Evolutionary conservation across 2,797 vertebrate species (phyloP).

Genomic region (Cossypha niveicapilla): DNA sequence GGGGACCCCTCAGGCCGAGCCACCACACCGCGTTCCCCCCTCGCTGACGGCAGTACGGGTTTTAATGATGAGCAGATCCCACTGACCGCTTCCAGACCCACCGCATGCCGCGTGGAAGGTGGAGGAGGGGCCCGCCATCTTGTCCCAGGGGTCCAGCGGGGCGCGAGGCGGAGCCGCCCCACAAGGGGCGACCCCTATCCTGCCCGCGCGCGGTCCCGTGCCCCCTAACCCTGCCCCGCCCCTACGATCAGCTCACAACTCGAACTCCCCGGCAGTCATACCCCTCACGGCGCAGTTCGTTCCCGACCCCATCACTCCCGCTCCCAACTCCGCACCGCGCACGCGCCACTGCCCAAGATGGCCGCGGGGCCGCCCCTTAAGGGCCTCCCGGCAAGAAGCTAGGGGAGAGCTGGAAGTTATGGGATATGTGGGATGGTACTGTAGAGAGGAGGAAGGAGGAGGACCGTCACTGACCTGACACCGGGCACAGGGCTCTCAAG

Average conservation of each 20-base stretch:
- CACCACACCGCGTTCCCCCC: rapidly evolving
- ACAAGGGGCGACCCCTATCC: too few species aligned
- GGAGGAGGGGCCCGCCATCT: background rate
- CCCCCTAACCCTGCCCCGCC: background rate
- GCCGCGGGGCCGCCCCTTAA: background rate
- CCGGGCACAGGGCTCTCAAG: rapidly evolving
- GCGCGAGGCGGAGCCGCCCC: background rate
- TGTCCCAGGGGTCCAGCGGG: background rate
- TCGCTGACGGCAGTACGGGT: rapidly evolving
- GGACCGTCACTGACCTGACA: rapidly evolving
- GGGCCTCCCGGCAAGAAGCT: background rate
- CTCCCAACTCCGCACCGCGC: background rate
- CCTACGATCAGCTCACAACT: background rate
- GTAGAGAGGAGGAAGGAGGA: too few species aligned
- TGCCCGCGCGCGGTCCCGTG: rapidly evolving
- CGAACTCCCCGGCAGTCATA: background rate
- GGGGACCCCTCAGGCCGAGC: background rate
- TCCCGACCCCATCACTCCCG: background rate
- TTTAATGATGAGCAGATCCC: rapidly evolving
- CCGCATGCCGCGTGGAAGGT: rapidly evolving
- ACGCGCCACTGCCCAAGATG: rapidly evolving
- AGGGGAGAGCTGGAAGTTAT: too few species aligned
- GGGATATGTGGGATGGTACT: rapidly evolving
- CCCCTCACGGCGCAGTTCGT: background rate
- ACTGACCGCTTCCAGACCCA: rapidly evolving